phyloP scores from a whole-genome alignment of 37 sponge, comb jelly and placozoan genomes.

The Oscarella lobularis region DNA sequence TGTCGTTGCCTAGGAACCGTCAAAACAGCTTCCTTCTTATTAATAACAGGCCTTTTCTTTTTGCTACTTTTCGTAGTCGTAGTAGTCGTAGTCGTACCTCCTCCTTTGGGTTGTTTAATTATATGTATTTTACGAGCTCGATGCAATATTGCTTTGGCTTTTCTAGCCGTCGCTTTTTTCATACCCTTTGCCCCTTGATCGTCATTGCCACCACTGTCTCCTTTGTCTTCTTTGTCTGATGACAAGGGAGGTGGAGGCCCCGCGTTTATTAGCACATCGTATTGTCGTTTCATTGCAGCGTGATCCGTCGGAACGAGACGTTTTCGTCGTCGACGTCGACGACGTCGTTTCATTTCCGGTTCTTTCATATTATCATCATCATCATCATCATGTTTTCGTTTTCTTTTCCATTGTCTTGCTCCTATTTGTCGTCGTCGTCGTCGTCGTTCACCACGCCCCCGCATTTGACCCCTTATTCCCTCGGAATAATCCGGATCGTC shows the following conservation, averaged over 20 bases:
- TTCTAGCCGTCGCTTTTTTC: not conserved
- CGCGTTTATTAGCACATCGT: not conserved
- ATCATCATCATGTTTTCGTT: not conserved
- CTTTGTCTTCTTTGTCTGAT: not conserved
- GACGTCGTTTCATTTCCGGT: not conserved
- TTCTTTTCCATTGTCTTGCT: not conserved
- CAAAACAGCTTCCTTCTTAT: not conserved
- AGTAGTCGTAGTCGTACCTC: no score
- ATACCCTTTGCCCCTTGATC: not conserved
- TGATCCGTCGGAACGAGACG: not conserved
- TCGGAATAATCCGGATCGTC: no score
- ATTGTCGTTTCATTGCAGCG: slow-evolving; percentile 2
- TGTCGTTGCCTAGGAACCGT: not conserved
- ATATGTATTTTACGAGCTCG: not conserved
- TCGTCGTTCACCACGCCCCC: not conserved
- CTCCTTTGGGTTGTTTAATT: not conserved
- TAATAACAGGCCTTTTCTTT: not conserved
- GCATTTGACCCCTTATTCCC: no score
- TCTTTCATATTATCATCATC: not conserved
- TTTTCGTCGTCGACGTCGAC: not conserved
- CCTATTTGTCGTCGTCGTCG: not conserved
- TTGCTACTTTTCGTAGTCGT: not conserved
- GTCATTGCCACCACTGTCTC: not conserved
- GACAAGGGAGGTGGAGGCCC: no score
- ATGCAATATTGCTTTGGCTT: not conserved